Percentiles rank a stretch among this genome's conserved stretches.
These are phyloP conservation scores for Malthinus seriepunctatus DNA, from an alignment of 2,888 invertebrate species.

Conservation along the genomic window DNA sequence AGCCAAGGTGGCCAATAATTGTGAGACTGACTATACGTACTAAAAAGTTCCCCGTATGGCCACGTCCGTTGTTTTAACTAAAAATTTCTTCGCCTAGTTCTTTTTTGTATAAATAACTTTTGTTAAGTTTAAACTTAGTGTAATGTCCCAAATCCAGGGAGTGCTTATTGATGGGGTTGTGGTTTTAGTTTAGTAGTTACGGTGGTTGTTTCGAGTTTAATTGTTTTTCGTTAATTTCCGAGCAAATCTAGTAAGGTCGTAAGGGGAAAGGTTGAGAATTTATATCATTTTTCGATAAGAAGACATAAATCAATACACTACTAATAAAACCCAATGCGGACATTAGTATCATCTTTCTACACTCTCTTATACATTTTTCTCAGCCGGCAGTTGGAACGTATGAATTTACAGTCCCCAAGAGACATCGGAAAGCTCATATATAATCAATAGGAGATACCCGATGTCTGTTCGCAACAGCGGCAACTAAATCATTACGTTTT, in stretches of 20 bases:
- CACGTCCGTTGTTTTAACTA: too few species aligned
- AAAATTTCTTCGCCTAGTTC: too few species aligned
- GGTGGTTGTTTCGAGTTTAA: slow-evolving; percentile 36
- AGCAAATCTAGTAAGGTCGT: neutral
- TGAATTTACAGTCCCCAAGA: slow-evolving; percentile 38
- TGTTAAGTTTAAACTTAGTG: neutral
- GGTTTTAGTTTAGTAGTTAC: slow-evolving; percentile 42
- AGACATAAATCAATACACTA: slow-evolving; percentile 30
- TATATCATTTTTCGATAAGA: neutral
- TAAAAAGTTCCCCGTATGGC: too few species aligned
- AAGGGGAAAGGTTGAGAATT: neutral
- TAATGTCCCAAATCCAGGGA: slow-evolving; percentile 35
- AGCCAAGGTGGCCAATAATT: too few species aligned
- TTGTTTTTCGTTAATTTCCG: slow-evolving; percentile 18
- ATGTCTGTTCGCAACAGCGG: slow-evolving; percentile 46
- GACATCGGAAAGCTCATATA: slow-evolving; percentile 38
- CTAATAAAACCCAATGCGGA: slow-evolving; percentile 40
- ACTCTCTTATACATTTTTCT: slow-evolving; percentile 29
- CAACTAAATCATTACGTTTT: slow-evolving; percentile 48
- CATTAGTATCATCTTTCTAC: slow-evolving; percentile 48
- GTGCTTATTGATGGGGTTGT: slow-evolving; percentile 31
- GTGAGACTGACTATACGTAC: too few species aligned
- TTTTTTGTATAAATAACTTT: too few species aligned
- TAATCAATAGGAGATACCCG: slow-evolving; percentile 45
- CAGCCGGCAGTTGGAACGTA: slow-evolving; percentile 31